Evolutionary conservation across 2,797 vertebrate genomes (phyloP).

Genomic region (Pipistrellus pygmaeus): DNA sequence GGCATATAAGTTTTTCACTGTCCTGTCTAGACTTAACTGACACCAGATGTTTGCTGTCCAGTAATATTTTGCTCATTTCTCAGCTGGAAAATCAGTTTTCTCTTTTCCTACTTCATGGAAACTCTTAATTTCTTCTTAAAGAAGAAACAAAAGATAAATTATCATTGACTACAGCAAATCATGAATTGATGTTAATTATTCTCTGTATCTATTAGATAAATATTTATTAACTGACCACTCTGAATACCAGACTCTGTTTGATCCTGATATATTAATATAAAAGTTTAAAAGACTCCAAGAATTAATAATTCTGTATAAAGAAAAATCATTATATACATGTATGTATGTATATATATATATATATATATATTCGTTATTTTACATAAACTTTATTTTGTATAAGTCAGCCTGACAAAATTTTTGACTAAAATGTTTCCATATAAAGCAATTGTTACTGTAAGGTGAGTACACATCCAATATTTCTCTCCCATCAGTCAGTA

Average conservation of each 20-base stretch:
- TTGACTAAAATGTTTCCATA: background rate
- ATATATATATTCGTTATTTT: background rate
- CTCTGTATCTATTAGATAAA: background rate
- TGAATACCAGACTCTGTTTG: background rate
- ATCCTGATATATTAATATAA: background rate
- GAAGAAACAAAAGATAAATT: background rate
- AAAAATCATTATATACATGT: background rate
- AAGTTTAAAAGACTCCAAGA: background rate
- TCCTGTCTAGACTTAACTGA: constrained; percentile 68
- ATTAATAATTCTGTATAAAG: background rate
- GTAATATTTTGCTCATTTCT: constrained; percentile 64
- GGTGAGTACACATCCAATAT: background rate
- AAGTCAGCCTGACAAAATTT: background rate
- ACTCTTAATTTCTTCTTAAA: constrained; percentile 20
- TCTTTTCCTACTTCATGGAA: background rate
- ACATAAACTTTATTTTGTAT: background rate
- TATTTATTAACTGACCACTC: background rate
- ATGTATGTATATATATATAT: background rate
- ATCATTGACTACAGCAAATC: background rate
- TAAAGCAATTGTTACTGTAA: background rate
- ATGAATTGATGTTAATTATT: background rate
- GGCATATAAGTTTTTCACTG: constrained; percentile 48
- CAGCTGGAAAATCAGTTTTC: constrained; percentile 33
- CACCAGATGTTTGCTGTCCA: constrained; percentile 71
- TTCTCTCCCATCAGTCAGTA: background rate